Percentiles rank a stretch among this genome's conserved stretches.
Conservation (phyloP, 2,113 vertebrate genomes). For the Cheirogaleus medius region DNA sequence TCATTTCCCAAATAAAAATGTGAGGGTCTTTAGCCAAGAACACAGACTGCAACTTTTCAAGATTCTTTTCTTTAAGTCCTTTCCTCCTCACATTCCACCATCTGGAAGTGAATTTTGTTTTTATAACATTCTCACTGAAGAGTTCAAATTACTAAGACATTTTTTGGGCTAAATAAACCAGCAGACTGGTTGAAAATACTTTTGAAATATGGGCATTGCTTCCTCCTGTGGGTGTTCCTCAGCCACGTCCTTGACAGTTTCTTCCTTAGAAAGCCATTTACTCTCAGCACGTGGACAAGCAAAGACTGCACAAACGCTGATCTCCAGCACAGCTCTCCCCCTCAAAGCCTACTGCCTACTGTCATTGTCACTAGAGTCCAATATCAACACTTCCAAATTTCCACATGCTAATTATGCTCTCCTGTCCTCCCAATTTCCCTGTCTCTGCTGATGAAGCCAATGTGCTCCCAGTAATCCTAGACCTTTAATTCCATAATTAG, state of each 20-base stretch:
- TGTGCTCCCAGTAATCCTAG: background rate
- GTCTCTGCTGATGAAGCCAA: background rate
- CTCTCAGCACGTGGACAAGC: background rate
- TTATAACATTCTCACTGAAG: slow-evolving; percentile 61
- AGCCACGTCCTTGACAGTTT: background rate
- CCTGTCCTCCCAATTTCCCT: background rate
- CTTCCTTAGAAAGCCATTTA: background rate
- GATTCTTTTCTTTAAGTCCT: slow-evolving; percentile 42
- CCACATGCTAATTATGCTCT: background rate
- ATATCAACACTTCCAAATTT: background rate
- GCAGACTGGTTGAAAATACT: slow-evolving; percentile 54
- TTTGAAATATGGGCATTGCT: slow-evolving; percentile 15
- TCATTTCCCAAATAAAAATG: slow-evolving; percentile 45
- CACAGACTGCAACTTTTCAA: background rate
- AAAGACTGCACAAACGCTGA: background rate
- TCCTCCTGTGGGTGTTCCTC: slow-evolving; percentile 11
- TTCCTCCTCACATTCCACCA: slow-evolving; percentile 61
- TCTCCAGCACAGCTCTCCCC: background rate
- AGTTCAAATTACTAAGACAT: slow-evolving; percentile 62
- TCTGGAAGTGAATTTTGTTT: slow-evolving; percentile 70
- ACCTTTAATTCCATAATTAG: background rate
- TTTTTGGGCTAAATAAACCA: slow-evolving; percentile 48
- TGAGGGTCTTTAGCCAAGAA: slow-evolving; percentile 42
- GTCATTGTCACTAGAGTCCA: background rate
- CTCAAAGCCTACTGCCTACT: background rate